Conservation (phyloP, 1,140 invertebrate genomes). For the Zeugodacus cucurbitae region DNA sequence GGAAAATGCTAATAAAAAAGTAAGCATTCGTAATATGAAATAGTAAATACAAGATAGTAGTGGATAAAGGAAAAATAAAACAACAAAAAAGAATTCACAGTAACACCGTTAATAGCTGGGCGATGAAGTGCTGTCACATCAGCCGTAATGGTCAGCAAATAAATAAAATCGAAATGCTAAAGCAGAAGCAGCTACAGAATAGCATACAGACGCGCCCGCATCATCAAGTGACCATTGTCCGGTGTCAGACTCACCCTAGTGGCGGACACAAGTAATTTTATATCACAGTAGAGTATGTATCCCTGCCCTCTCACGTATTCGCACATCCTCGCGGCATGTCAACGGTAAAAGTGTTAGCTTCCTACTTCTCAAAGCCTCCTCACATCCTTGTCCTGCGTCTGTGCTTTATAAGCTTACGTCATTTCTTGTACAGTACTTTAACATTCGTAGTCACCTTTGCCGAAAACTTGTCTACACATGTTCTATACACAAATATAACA, state of each 20-base stretch:
- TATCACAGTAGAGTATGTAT: background rate
- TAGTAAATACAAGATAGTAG: background rate
- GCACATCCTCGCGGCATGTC: background rate
- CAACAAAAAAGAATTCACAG: background rate
- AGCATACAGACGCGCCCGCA: conserved; percentile 55
- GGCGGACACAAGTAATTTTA: background rate
- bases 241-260: conserved; percentile 21
- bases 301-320: too few species aligned
- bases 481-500: background rate
- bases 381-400: background rate
- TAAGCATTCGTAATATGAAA: background rate
- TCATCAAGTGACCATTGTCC: conserved; percentile 65
- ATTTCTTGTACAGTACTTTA: background rate
- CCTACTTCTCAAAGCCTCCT: conserved; percentile 36
- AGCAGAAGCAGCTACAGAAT: conserved; percentile 40
- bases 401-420: background rate
- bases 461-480: background rate
- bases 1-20: conserved; percentile 20
- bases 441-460: background rate
- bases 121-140: background rate
- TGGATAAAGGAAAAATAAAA: background rate
- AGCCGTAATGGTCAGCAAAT: conserved; percentile 51
- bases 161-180: conserved; percentile 39
- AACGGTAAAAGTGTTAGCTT: background rate
- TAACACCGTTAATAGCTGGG: background rate